These are phyloP conservation scores for Anastrepha obliqua DNA, from an alignment of 1,140 invertebrate species.

Conservation along the genomic window DNA sequence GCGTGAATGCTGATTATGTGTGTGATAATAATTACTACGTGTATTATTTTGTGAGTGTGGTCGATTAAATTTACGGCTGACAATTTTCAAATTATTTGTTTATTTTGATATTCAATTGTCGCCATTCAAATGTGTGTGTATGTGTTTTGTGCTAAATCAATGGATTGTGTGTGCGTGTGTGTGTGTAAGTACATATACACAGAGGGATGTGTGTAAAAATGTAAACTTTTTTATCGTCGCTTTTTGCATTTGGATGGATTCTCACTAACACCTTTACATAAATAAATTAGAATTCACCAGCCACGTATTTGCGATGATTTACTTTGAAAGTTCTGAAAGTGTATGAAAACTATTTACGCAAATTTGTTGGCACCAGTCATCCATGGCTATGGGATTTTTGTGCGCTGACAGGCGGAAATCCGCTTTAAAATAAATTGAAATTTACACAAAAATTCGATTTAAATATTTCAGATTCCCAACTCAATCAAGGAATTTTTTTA, in stretches of 20 bases:
- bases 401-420: not conserved
- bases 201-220: not conserved
- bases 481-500: no score
- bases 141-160: not conserved
- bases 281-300: slow-evolving; percentile 18
- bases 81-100: slow-evolving; percentile 27
- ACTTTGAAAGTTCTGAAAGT: not conserved
- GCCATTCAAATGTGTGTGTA: not conserved
- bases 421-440: slow-evolving; percentile 37
- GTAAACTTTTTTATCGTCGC: slow-evolving; percentile 1
- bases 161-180: no score
- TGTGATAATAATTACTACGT: not conserved
- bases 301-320: slow-evolving; percentile 16
- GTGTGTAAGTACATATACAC: no score
- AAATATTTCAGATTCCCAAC: not conserved
- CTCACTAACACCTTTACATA: not conserved
- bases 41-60: not conserved
- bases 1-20: slow-evolving; percentile 16
- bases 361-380: not conserved
- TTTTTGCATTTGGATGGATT: not conserved
- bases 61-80: not conserved
- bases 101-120: slow-evolving; percentile 36
- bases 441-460: not conserved
- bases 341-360: not conserved
- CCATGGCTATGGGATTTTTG: not conserved